These are phyloP conservation scores for Antheraea mylitta DNA, from an alignment of 1,140 invertebrate species.

Conservation along the genomic window DNA sequence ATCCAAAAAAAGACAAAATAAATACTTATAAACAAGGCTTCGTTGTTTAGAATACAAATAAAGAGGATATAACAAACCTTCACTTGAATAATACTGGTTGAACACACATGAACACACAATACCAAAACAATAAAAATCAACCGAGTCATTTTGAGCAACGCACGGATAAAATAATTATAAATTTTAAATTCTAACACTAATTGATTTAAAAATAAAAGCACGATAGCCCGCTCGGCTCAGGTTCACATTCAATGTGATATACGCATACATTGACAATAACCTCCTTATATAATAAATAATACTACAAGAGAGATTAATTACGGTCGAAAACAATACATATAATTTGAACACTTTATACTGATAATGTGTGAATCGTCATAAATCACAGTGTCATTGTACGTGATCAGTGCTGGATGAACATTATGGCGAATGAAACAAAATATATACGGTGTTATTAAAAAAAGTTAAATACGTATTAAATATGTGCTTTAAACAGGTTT, in stretches of 20 bases:
- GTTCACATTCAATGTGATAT: slow-evolving; percentile 4
- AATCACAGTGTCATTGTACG: neutral
- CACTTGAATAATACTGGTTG: neutral
- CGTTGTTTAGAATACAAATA: neutral
- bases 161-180: neutral
- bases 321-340: slow-evolving; percentile 4
- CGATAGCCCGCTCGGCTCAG: neutral
- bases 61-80: neutral
- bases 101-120: slow-evolving; percentile 1
- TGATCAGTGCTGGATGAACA: neutral
- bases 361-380: neutral
- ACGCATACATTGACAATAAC: slow-evolving; percentile 9
- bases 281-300: slow-evolving; percentile 8
- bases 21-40: too few species aligned
- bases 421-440: neutral
- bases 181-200: slow-evolving; percentile 1
- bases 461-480: too few species aligned
- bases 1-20: too few species aligned
- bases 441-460: too few species aligned
- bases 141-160: neutral
- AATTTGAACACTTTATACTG: neutral
- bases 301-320: slow-evolving; percentile 1
- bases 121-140: slow-evolving; percentile 7
- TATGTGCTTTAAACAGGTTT: too few species aligned
- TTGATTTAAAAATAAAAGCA: neutral